A percentile compares a stretch with the other conserved stretches of the same genome.
phyloP scores from a whole-genome alignment of 2,888 invertebrate genomes.

The Dryadula phaetusa region DNA sequence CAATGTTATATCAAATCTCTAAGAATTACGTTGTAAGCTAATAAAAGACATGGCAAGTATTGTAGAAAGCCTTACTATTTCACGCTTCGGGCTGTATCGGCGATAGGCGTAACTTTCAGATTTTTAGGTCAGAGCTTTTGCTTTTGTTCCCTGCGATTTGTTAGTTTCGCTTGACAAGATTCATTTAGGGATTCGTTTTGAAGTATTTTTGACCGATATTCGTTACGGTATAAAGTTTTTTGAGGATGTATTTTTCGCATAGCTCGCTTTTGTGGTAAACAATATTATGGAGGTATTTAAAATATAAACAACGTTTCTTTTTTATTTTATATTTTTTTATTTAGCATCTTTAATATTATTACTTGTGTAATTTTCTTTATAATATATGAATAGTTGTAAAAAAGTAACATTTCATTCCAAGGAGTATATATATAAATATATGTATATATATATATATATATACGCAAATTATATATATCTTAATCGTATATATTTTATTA shows the following conservation, averaged over 20 bases:
- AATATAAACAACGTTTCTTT: no score
- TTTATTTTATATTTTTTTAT: no score
- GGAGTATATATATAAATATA: no score
- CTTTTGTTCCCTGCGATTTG: constrained; percentile 54
- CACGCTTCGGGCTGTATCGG: constrained; percentile 47
- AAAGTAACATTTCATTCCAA: no score
- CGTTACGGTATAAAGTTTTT: neutral
- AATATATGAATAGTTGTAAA: no score
- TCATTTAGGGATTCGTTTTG: constrained; percentile 46
- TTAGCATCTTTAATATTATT: no score
- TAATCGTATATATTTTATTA: no score
- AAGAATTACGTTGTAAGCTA: constrained; percentile 2
- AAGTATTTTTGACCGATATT: constrained; percentile 19
- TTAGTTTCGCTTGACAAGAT: constrained; percentile 50
- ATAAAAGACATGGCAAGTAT: constrained; percentile 8
- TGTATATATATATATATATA: no score
- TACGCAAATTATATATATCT: no score
- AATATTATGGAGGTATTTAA: no score
- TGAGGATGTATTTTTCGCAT: constrained; percentile 1
- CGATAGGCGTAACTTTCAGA: constrained; percentile 52
- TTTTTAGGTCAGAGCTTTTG: constrained; percentile 58
- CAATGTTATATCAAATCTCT: neutral
- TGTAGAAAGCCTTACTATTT: constrained; percentile 40
- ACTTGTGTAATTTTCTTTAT: no score
- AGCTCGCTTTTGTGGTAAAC: no score